Percentiles rank a stretch among this genome's conserved stretches.
Conservation (phyloP, 1,140 invertebrate species). For the Drosophila santomea region DNA sequence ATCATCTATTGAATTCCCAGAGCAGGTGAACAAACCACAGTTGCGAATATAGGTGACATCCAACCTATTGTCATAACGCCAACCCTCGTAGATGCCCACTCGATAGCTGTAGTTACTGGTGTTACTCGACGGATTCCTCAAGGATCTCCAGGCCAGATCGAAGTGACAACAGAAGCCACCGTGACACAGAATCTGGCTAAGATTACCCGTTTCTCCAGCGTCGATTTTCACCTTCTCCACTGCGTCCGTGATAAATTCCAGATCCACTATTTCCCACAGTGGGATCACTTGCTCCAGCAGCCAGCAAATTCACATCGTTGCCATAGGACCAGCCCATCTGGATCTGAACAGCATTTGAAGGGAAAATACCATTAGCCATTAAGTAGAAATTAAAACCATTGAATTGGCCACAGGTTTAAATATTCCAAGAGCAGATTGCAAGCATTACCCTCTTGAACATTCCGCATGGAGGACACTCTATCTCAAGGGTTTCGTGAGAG, state of each 20-base stretch:
- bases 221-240: constrained; percentile 36
- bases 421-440: background rate
- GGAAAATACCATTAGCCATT: background rate
- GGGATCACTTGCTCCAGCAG: constrained; percentile 84
- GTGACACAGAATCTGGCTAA: constrained; percentile 37
- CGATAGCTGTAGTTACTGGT: constrained; percentile 51
- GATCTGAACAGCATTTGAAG: constrained; percentile 84
- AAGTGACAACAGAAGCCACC: constrained; percentile 66
- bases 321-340: constrained; percentile 85
- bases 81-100: constrained; percentile 64
- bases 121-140: background rate
- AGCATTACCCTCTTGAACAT: background rate
- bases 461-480: background rate
- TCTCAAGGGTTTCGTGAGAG: constrained; percentile 3
- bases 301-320: constrained; percentile 86
- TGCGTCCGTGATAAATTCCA: constrained; percentile 84
- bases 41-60: constrained; percentile 63
- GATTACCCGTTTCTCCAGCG: background rate
- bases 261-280: constrained; percentile 77
- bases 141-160: constrained; percentile 47
- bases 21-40: constrained; percentile 68
- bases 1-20: constrained; percentile 45
- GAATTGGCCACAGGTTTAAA: background rate
- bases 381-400: background rate
- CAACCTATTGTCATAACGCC: constrained; percentile 53